Evolutionary conservation across 2,797 vertebrate species (phyloP), one percentile per base, ranked within the genome.

Genomic region (Sparus aurata): DNA sequence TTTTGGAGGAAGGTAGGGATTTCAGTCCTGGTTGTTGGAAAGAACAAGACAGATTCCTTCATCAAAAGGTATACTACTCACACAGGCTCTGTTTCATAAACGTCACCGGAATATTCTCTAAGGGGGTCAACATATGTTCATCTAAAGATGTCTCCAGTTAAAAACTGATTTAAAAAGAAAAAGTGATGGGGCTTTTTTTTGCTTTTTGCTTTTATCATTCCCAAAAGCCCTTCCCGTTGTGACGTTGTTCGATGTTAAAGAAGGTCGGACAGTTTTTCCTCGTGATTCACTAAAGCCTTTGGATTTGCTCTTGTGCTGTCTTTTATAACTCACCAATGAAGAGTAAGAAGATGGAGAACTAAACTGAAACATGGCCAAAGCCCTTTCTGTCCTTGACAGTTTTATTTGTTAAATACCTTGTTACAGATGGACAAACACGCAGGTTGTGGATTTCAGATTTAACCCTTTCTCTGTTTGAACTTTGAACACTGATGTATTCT

Each of bases 281-380:
- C 20, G 73, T 87, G 75, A 85, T 85, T 90, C 88, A 90, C 85
- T 82, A 16, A 89, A 85, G 91, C 84, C 88, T 91, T 90, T 77
- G 72, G 73, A 86, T 73, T 77, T 77, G 60, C 70, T 75, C 49
- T 78, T 2, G 58, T 83, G 61, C 58, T 61, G 74, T 89, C 57
- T 81, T 87, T 85, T 75, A 49, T 45, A 57, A 82, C 47, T 63
- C 9, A 23, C 63, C 73, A 4, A 13, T 23, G 38, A 80, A 79
- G 55, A 84, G 12, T 23, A 45, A 55, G 57, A 27, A 13, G 68
- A 66, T 12, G 0, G 20, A 67, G 18, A 46, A 54, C 1, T 3
- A 69, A 69, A 67, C 41, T 53, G 60, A 64, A 46, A 74, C 43
- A 57, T 5, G 55, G 69, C 77, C 60, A 65, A 54, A 79, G 79